phyloP scores from a whole-genome alignment of 2,888 invertebrate genomes.

The Tortricodes alternella region DNA sequence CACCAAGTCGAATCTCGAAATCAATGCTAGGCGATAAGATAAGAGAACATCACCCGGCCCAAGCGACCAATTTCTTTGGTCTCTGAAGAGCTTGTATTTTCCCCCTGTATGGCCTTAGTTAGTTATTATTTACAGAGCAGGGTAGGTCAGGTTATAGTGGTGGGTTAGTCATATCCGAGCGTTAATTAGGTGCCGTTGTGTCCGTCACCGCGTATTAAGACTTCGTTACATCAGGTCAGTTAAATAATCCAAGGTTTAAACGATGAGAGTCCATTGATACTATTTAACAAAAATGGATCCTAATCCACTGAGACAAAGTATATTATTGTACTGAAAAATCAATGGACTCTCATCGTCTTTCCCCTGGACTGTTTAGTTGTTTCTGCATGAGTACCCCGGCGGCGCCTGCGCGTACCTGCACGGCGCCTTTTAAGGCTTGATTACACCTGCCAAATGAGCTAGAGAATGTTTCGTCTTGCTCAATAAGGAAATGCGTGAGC shows the following conservation, averaged over 20 bases:
- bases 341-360: too few relatives aligned
- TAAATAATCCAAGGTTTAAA: too few relatives aligned
- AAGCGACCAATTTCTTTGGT: conserved; percentile 45
- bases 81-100: conserved; percentile 27
- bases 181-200: conserved; percentile 79
- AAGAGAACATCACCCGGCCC: conserved; percentile 52
- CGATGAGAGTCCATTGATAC: too few relatives aligned
- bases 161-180: conserved; percentile 46
- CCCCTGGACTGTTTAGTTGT: too few relatives aligned
- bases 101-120: not conserved
- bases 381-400: conserved; percentile 70
- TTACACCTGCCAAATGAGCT: not conserved
- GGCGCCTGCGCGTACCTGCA: conserved; percentile 64
- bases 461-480: not conserved
- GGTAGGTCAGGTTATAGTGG: conserved; percentile 48
- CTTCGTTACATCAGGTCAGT: conserved; percentile 76
- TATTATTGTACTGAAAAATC: too few relatives aligned
- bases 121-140: conserved; percentile 7
- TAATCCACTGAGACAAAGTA: too few relatives aligned
- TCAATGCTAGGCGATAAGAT: conserved; percentile 77
- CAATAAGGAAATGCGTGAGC: not conserved
- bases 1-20: conserved; percentile 73
- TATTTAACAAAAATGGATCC: too few relatives aligned
- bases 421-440: conserved; percentile 63
- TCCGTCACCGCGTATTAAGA: conserved; percentile 77